These are phyloP conservation scores for Cydia amplana DNA, from an alignment of 1,140 invertebrate species.

Conservation along the genomic window DNA sequence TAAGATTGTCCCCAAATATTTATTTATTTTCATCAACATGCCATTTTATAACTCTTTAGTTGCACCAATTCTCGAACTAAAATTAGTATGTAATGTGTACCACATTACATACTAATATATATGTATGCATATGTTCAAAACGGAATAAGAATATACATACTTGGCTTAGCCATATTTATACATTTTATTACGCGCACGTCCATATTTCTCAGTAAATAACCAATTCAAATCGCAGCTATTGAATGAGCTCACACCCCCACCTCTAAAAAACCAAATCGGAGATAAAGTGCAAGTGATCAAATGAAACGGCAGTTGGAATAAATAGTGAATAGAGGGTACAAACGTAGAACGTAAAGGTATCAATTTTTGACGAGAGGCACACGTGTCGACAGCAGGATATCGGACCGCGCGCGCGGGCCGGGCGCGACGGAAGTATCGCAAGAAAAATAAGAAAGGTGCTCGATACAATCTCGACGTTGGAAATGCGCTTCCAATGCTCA, in stretches of 20 bases:
- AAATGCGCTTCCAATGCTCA: slow-evolving; percentile 22
- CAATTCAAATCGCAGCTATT: slow-evolving; percentile 2
- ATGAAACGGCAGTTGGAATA: not conserved
- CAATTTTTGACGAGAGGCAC: slow-evolving; percentile 28
- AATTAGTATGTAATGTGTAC: no score
- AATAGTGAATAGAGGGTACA: slow-evolving; percentile 16
- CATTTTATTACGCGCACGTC: not conserved
- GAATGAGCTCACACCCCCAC: not conserved
- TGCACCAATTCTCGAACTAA: no score
- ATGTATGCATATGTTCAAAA: no score
- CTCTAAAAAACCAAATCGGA: slow-evolving; percentile 10
- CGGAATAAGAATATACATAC: no score
- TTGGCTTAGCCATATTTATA: not conserved
- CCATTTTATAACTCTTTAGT: no score
- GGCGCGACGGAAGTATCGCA: not conserved
- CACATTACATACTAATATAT: no score
- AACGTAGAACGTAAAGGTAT: slow-evolving; percentile 14
- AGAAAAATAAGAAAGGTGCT: slow-evolving; percentile 10
- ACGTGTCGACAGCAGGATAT: slow-evolving; percentile 26
- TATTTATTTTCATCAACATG: no score
- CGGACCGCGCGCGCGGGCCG: slow-evolving; percentile 8
- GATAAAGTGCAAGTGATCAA: slow-evolving; percentile 16
- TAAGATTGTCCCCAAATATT: no score
- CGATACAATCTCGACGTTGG: slow-evolving; percentile 20
- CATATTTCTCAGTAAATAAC: not conserved